Base-by-base conservation (phyloP, 2,888 invertebrate genomes). In the Mylabris sibirica region DNA sequence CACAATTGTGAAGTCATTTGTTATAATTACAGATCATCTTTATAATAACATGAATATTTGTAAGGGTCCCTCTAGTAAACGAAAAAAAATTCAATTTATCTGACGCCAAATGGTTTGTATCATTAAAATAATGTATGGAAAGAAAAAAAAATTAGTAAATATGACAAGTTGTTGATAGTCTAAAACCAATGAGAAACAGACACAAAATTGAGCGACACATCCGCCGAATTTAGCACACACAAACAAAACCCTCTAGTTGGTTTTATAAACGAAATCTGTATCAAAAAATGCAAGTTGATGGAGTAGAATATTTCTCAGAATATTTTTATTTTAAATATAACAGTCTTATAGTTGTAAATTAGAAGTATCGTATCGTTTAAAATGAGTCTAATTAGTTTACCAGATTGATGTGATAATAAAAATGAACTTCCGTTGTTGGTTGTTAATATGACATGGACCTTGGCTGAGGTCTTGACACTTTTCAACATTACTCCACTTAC, bases 351-450 rank as follows among this genome's bases (percentile, higher is more conserved):
- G 14, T 66, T 64, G 53, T 64, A 69, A 38, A 66, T 69, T 66
- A 66, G 60, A 62, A 49, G 14, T 64, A 44, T 44, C 44, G 38
- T 62, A 38, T 64, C 62, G 9, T n/a, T 9, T 24, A n/a, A 34
- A 60, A 60, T 38, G 35, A 34, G 9, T 44, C 17, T 62, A 44
- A 62, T 62, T 62, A 62, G n/a, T 62, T 38, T 24, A 62, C 1
- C 62, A 62, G 62, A 62, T 62, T 62, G 41, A 41, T 22, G 35
- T 62, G 62, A 62, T 62, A 62, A 41, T 68, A 66, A 34, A 65
- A 66, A 59, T 63, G 53, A 63, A 34, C 63, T 69, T 69, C 66
- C 69, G 69, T 60, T 68, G 62, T 44, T 41, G 14, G 14, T 14
- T 5, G 17, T 17, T 30, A 17, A 57, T 57, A 26, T 26, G 26